phyloP scores from a whole-genome alignment of 1,140 invertebrate species.

The Bombus pascuorum region DNA sequence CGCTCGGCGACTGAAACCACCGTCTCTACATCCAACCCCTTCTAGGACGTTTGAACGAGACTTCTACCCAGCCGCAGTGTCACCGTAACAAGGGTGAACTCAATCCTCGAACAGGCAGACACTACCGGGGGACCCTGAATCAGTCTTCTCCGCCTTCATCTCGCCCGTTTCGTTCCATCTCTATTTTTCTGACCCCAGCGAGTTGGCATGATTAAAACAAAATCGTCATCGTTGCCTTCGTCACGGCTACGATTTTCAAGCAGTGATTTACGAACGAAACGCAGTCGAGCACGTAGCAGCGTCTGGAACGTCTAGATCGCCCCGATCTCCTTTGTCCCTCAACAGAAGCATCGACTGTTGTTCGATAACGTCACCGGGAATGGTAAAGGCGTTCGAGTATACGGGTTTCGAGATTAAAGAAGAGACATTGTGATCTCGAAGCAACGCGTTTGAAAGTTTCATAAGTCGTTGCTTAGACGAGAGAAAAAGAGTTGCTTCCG shows the following conservation, averaged over 20 bases:
- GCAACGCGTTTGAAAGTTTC: slow-evolving; percentile 3
- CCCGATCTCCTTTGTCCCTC: background rate
- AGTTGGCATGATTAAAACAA: slow-evolving; percentile 64
- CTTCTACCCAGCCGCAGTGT: slow-evolving; percentile 45
- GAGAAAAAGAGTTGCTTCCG: background rate
- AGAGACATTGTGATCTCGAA: background rate
- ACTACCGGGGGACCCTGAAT: slow-evolving; percentile 8
- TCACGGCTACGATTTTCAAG: slow-evolving; percentile 3
- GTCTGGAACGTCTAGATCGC: background rate
- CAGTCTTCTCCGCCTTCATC: slow-evolving; percentile 23
- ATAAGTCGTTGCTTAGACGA: background rate
- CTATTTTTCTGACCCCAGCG: slow-evolving; percentile 21
- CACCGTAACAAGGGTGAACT: slow-evolving; percentile 64
- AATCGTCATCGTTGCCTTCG: slow-evolving; percentile 44
- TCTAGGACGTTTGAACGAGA: slow-evolving; percentile 62
- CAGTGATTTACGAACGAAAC: background rate
- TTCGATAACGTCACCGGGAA: background rate
- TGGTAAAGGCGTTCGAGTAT: too few relatives aligned
- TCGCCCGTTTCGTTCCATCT: background rate
- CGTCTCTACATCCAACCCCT: slow-evolving; percentile 59
- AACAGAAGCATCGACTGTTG: background rate
- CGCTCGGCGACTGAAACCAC: slow-evolving; percentile 64
- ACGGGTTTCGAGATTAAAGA: background rate
- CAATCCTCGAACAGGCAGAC: slow-evolving; percentile 53
- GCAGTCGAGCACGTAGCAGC: background rate